Base-by-base conservation (phyloP, 2,113 vertebrate species). In the Siniperca chuatsi region DNA sequence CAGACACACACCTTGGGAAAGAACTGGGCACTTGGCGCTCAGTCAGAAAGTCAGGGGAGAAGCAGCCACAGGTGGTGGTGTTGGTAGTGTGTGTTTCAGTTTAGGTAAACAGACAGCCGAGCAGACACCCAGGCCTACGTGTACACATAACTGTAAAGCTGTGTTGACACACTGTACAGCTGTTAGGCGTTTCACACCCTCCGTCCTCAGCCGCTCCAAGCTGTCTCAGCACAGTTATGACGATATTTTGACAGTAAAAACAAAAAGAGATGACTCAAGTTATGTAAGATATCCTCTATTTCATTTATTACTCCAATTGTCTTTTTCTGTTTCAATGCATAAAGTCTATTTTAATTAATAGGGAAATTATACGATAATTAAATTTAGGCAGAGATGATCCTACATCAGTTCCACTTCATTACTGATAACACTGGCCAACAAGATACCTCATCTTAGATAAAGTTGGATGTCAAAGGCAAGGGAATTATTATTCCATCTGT, bases 61-160 rank as follows among this genome's bases (percentile, higher is more conserved):
- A 70, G 60, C 75, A 66, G 81, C 42, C 21, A 42, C 62, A 73
- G 65, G 81, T 74, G 72, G 46, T 48, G 71, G 42, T 82, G 50
- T 65, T 80, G 82, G 35, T 48, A 21, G 78, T 58, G 55, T 81
- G 62, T 1, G 60, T 89, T 78, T 89, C 84, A 44, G 13, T 20
- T 42, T 37, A 35, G 10, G 67, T 78, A 85, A 91, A 90, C 83
- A 90, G 48, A 86, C n/a, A 68, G 44, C 0, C 2, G 29, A 57
- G 77, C 81, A 61, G 55, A 60, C 72, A 70, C 57, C 29, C 57
- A 4, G 44, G 37, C 61, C 37, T 54, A 60, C 0, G 13, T 81
- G 67, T 78, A 77, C 73, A 73, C 79, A 82, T 70, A 89, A 80
- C 76, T 82, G 81, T 37, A 50, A 64, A 79, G 54, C 85, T 50